Percentiles rank a stretch among this genome's conserved stretches.
Evolutionary conservation across 1,140 invertebrate species (phyloP).

Genomic region (Agraylea sexmaculata): DNA sequence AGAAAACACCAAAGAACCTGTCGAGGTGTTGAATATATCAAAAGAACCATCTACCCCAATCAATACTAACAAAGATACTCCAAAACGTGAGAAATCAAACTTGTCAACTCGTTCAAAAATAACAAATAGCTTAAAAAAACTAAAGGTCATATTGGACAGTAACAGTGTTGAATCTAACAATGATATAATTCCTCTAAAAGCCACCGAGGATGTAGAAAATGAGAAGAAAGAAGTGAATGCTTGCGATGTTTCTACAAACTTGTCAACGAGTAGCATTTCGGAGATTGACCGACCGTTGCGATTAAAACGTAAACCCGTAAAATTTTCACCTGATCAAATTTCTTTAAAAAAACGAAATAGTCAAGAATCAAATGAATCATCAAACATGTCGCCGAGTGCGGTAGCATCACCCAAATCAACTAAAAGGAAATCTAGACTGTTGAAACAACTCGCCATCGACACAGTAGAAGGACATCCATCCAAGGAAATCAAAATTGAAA

Average conservation of each 20-base stretch:
- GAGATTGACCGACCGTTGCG: too few relatives aligned
- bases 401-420: slow-evolving; percentile 13
- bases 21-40: slow-evolving; percentile 24
- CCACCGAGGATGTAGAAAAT: too few relatives aligned
- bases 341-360: not conserved
- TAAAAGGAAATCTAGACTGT: slow-evolving; percentile 31
- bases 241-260: too few relatives aligned
- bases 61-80: slow-evolving; percentile 20
- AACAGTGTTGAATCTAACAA: slow-evolving; percentile 24
- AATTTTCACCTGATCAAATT: too few relatives aligned
- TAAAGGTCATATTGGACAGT: too few relatives aligned
- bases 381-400: not conserved
- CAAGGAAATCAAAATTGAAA: not conserved
- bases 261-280: too few relatives aligned
- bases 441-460: slow-evolving; percentile 34
- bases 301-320: too few relatives aligned
- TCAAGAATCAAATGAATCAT: not conserved
- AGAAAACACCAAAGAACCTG: slow-evolving; percentile 26
- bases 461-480: slow-evolving; percentile 37
- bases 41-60: slow-evolving; percentile 15
- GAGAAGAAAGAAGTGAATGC: too few relatives aligned
- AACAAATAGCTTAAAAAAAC: too few relatives aligned
- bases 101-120: not conserved
- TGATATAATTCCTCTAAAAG: slow-evolving; percentile 23
- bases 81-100: slow-evolving; percentile 2